A percentile compares a stretch with the other conserved stretches of the same genome.
phyloP scores from a whole-genome alignment of 2,113 vertebrate genomes.

The Aegithalos caudatus region DNA sequence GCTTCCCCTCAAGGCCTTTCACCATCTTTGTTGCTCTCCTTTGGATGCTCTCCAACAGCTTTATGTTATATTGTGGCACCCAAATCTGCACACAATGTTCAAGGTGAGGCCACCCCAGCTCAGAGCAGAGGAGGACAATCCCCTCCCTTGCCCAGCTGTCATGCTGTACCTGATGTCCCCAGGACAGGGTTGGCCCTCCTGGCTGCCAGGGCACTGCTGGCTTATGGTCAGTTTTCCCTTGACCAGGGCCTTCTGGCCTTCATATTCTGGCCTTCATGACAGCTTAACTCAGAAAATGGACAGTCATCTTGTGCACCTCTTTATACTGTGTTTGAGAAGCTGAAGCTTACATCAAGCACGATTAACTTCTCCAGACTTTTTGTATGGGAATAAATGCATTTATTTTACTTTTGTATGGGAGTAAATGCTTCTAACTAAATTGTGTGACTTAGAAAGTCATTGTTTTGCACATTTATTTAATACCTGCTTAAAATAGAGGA shows the following conservation, averaged over 20 bases:
- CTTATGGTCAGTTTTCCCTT: rapidly evolving
- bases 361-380: not conserved
- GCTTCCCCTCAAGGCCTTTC: not conserved
- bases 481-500: not conserved
- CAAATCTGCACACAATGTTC: rapidly evolving
- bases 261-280: not conserved
- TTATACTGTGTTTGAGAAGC: not conserved
- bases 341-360: not conserved
- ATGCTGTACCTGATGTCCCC: not conserved
- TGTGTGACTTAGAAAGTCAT: not conserved
- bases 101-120: rapidly evolving
- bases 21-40: rapidly evolving
- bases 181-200: rapidly evolving
- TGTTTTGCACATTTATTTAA: not conserved
- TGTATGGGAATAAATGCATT: not conserved
- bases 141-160: rapidly evolving
- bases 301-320: not conserved
- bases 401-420: not conserved
- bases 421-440: not conserved
- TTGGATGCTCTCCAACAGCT: not conserved
- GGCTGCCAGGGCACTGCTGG: not conserved
- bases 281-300: not conserved
- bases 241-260: not conserved
- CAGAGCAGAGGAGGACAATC: not conserved
- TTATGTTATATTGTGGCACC: not conserved